Percentiles rank a stretch among this genome's conserved stretches.
Evolutionary conservation across 2,113 vertebrate species (phyloP).

Genomic region (Halcyon malimbica): DNA sequence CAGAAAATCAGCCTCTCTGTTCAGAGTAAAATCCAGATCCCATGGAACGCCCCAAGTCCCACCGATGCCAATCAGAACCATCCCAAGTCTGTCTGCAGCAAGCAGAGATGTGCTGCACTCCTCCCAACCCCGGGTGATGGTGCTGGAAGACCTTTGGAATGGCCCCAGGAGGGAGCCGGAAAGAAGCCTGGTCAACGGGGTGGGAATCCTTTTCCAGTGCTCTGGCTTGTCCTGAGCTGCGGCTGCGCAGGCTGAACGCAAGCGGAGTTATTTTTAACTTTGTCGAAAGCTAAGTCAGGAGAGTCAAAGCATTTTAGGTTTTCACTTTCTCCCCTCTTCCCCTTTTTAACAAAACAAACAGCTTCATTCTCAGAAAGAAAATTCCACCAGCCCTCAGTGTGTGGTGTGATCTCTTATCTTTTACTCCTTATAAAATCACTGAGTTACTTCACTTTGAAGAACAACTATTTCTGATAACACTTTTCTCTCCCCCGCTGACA

Average conservation of each 20-base stretch:
- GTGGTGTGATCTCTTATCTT: slow-evolving; percentile 33
- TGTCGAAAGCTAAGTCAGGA: neutral
- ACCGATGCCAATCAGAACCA: neutral
- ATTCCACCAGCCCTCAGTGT: neutral
- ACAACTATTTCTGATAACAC: slow-evolving; percentile 18
- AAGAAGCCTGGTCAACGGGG: neutral
- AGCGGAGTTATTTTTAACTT: neutral
- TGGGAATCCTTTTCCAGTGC: neutral
- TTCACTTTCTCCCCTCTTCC: neutral
- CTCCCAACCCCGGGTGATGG: neutral
- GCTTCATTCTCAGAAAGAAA: neutral
- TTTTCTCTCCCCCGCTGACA: slow-evolving; percentile 31
- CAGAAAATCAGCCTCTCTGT: neutral
- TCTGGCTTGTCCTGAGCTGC: accelerated
- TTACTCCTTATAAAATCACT: neutral
- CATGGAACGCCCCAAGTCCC: neutral
- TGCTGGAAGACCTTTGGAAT: neutral
- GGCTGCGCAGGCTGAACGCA: neutral
- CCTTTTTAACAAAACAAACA: slow-evolving; percentile 53
- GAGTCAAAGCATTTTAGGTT: slow-evolving; percentile 5
- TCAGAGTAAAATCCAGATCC: neutral
- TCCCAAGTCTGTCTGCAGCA: neutral
- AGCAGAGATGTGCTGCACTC: neutral
- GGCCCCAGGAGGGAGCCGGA: neutral
- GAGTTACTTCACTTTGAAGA: slow-evolving; percentile 50